A percentile compares a stretch with the other conserved stretches of the same genome.
Evolutionary conservation across 2,888 invertebrate species (phyloP).

Genomic region (Synanthedon andrenaeformis): DNA sequence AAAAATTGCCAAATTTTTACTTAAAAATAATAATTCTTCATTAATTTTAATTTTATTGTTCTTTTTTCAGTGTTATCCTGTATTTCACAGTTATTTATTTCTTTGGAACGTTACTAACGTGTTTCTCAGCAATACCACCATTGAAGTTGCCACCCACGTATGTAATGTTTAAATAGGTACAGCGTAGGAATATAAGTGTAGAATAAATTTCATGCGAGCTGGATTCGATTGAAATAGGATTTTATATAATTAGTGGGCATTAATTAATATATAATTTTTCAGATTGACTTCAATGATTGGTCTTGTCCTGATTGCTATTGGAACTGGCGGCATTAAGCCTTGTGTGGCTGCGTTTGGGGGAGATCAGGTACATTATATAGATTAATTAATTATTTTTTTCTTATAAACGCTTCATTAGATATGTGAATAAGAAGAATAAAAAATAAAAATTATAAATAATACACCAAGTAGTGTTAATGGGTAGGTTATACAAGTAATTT

Average conservation of each 20-base stretch:
- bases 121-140: conserved; percentile 71
- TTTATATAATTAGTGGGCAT: too few species aligned
- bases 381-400: too few species aligned
- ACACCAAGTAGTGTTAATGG: too few species aligned
- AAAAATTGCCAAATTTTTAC: too few species aligned
- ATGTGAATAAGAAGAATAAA: too few species aligned
- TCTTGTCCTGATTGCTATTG: conserved; percentile 74
- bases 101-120: conserved; percentile 76
- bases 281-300: conserved; percentile 67
- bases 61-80: conserved; percentile 75
- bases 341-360: conserved; percentile 90
- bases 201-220: too few species aligned
- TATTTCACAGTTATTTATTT: conserved; percentile 81
- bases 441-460: too few species aligned
- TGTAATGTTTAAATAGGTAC: conserved; percentile 19
- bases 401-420: neutral
- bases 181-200: too few species aligned
- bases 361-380: conserved; percentile 70
- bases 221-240: too few species aligned
- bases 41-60: neutral
- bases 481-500: too few species aligned
- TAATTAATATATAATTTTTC: too few species aligned
- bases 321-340: conserved; percentile 89
- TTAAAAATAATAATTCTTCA: too few species aligned
- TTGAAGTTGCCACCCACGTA: conserved; percentile 70